phyloP scores from a whole-genome alignment of 2,888 invertebrate genomes.

The Phytoseiulus persimilis region DNA sequence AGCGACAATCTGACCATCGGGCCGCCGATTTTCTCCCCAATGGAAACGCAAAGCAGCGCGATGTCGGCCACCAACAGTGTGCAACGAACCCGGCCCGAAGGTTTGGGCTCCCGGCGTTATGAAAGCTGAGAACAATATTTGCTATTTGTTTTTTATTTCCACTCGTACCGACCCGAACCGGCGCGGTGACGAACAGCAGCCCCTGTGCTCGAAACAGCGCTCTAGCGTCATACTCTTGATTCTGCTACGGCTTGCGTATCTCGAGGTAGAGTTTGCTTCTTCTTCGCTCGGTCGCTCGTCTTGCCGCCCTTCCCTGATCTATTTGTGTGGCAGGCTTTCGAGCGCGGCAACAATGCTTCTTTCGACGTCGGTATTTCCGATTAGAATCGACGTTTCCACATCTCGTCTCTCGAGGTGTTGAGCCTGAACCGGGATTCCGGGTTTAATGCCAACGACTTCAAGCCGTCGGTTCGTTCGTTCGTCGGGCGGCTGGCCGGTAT shows the following conservation, averaged over 20 bases:
- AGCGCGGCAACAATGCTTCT: background rate
- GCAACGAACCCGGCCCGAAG: background rate
- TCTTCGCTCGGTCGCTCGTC: too few species aligned
- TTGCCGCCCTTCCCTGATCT: background rate
- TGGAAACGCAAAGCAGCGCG: background rate
- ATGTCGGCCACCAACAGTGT: background rate
- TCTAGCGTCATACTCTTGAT: background rate
- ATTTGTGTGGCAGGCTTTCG: background rate
- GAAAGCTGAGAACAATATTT: background rate
- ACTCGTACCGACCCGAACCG: background rate
- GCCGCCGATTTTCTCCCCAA: background rate
- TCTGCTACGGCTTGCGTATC: background rate
- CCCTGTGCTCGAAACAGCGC: background rate
- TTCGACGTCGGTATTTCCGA: background rate
- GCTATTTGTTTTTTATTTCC: constrained; percentile 5
- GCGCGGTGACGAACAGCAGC: background rate
- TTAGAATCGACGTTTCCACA: background rate
- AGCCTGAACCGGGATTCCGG: too few species aligned
- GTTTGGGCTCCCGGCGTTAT: background rate
- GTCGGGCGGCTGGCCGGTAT: too few species aligned
- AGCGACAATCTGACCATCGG: background rate
- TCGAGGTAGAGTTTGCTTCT: background rate
- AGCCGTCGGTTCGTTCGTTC: too few species aligned
- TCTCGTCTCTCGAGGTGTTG: background rate
- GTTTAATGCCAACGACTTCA: too few species aligned